Base-by-base conservation (phyloP, 37 sponge, comb jelly and placozoan genomes). In the Hormiphora californensis region DNA sequence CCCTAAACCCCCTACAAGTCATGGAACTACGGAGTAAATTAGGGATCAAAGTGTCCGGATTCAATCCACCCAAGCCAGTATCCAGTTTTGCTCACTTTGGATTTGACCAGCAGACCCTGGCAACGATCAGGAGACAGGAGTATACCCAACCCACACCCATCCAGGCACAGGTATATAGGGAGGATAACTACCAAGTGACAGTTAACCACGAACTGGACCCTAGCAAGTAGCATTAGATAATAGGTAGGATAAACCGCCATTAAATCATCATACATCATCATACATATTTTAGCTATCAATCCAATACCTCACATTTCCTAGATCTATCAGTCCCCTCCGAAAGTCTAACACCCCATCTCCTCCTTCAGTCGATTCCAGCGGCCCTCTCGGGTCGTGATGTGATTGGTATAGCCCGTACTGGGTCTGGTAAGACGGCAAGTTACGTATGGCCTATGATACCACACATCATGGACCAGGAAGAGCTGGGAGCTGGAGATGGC, bases 391-490 rank as follows among this genome's bases (percentile, higher is more conserved):
- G 98, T 9, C 91, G 98, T 39, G 98, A 97, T 85, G 87, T 97
- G 35, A 94, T 97, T 30, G 98, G 94, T 3, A 91, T 97, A 57
- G 98, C 98, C 23, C 90, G 94, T 89, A 97, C 98, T 0, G 98
- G 98, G 8, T 97, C 98, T 3, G 98, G 98, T 17, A 97, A 97
- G 86, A 97, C 98, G 31, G 92, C 88, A 0, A 95, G 93, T 8
- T 97, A 89, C 86, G 88, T 97, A 49, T 91, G 93, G 85, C 54
- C 49, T 27, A 46, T 81, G 85, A 41, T 41, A n/a, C 54, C 54
- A 2, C 54, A 81, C 54, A 34, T 86, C 17, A 36, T 85, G 25
- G 49, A 31, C 28, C 81, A 95, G 93, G 88, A 89, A 5, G 97
- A 96, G 85, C 54, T 97, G 35, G 69, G 88, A 32, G 92, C 93